Conservation (phyloP, 2,888 invertebrate genomes). For the Oligia fasciuncula region DNA sequence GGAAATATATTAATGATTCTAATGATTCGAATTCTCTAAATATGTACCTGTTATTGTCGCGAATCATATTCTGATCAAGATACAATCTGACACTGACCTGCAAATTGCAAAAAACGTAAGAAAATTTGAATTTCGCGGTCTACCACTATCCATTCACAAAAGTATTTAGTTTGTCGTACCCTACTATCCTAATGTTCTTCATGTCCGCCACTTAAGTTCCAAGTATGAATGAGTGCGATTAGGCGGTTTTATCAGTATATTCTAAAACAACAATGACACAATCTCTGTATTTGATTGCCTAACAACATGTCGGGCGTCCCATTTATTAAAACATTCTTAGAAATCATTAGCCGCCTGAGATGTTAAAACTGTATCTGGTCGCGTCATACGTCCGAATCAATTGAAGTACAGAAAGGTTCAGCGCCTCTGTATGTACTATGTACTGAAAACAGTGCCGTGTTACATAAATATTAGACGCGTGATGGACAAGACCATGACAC, state of each 20-base stretch:
- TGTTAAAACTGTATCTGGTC: constrained; percentile 23
- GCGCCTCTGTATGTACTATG: background rate
- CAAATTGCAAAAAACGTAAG: no score
- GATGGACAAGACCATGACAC: constrained; percentile 37
- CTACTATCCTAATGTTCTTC: constrained; percentile 4
- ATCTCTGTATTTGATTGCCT: constrained; percentile 64
- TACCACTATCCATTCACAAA: no score
- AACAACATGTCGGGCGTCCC: constrained; percentile 63
- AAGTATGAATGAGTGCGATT: constrained; percentile 49
- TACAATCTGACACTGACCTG: no score
- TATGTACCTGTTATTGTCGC: no score
- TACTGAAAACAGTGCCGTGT: constrained; percentile 4
- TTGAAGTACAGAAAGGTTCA: constrained; percentile 33
- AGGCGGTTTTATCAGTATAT: constrained; percentile 50
- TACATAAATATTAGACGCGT: constrained; percentile 18
- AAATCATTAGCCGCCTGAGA: constrained; percentile 59
- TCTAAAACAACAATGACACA: constrained; percentile 65
- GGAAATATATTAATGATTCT: no score
- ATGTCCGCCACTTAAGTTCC: constrained; percentile 16
- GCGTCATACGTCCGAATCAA: constrained; percentile 41
- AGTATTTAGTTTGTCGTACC: background rate
- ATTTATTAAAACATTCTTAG: constrained; percentile 71
- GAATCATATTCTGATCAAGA: no score
- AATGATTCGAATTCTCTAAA: no score
- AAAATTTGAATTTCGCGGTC: no score